Evolutionary conservation across 2,113 vertebrate species (phyloP).

Genomic region (Pyxicephalus adspersus): DNA sequence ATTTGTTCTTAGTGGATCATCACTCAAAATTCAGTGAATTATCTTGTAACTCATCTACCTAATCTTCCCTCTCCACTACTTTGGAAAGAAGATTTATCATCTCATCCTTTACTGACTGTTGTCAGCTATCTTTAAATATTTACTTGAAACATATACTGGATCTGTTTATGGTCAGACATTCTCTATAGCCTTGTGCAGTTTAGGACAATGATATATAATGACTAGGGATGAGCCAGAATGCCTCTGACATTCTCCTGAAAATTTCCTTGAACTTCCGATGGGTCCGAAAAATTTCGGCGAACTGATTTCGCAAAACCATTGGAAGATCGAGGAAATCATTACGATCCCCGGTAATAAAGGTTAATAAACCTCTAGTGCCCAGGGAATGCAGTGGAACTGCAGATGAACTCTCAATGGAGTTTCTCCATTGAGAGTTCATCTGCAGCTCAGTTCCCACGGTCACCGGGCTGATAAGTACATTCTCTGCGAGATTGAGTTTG

Average conservation of each 20-base stretch:
- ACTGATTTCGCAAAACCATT: too few species aligned
- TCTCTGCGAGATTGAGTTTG: too few species aligned
- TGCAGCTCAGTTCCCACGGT: too few species aligned
- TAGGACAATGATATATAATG: conserved; percentile 2
- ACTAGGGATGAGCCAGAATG: neutral
- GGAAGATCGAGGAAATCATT: too few species aligned
- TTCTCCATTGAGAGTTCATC: too few species aligned
- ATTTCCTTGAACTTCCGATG: conserved; percentile 26
- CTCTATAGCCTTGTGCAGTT: neutral
- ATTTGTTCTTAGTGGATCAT: conserved; percentile 1
- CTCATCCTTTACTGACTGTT: neutral
- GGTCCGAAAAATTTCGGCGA: too few species aligned
- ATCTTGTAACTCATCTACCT: conserved; percentile 3
- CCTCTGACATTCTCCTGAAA: conserved; percentile 2
- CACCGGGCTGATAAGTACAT: too few species aligned
- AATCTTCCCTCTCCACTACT: conserved; percentile 40
- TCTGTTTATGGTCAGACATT: neutral
- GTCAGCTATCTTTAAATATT: conserved; percentile 5
- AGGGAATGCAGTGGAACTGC: too few species aligned
- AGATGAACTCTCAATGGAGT: too few species aligned
- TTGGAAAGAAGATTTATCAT: conserved; percentile 18
- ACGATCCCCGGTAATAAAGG: too few species aligned
- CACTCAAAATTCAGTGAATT: neutral
- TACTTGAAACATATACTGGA: neutral
- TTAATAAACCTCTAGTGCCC: too few species aligned